Base-by-base conservation (phyloP, 2,888 invertebrate genomes). In the Pristionchus maxplancki region DNA sequence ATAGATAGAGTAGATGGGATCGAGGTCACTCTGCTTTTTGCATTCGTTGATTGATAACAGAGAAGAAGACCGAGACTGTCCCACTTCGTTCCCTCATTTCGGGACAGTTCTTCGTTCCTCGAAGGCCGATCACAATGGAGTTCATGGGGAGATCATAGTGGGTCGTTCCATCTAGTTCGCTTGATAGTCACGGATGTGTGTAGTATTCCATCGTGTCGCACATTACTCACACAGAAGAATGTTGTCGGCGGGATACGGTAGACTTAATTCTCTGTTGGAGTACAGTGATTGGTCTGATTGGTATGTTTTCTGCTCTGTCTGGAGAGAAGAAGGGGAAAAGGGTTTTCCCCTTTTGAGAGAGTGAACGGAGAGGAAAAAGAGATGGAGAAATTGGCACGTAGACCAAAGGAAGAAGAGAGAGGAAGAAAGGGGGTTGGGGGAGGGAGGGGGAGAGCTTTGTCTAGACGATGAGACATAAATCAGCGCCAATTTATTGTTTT, bases 371-470 rank as follows among this genome's bases (percentile, higher is more conserved):
- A 8, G 24, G n/a, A 37, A 37, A 37, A 37, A 71, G 71, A 67
- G 34, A 81, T n/a, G 40, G 48, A 28, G 81, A 40, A 81, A 82
- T 50, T 82, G 82, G 34, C 50, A 82, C 48, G 53, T 50, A 82
- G 82, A 20, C n/a, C 8, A 78, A 48, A 40, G 28, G 31, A 40
- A 78, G 40, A 20, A 40, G 5, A 20, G 40, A 78, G 78, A 78
- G 28, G 44, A 44, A 78, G 78, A 78, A 20, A 1, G 78, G 78
- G 17, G 78, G n/a, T 40, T 58, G 15, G n/a, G 78, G n/a, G 37
- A 37, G 82, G 28, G 53, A 82, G 82, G 15, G 44, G 17, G 50
- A 48, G 34, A 28, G 78, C 28, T 34, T 15, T 20, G 50, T 48
- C 82, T 40, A 81, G 81, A 81, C 34, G 17, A 74, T 24, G 37